A percentile compares a stretch with the other conserved stretches of the same genome.
phyloP scores from a whole-genome alignment of 2,888 invertebrate genomes.

The Yponomeuta cagnagella region DNA sequence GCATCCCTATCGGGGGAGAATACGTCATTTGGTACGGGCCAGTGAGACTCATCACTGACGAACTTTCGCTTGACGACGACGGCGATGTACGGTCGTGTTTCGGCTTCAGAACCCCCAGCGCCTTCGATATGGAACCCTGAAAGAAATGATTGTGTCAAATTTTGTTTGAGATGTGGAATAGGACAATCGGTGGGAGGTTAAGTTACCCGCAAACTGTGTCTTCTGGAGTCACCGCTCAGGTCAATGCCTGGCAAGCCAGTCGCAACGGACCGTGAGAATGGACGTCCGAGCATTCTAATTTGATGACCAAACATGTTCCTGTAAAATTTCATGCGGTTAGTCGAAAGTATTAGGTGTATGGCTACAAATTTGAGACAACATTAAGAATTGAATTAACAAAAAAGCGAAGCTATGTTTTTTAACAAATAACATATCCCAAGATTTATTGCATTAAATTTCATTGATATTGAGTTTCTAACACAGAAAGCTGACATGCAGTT shows the following conservation, averaged over 20 bases:
- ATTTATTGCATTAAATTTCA: slow-evolving; percentile 21
- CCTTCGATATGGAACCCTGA: slow-evolving; percentile 84
- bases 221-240: slow-evolving; percentile 68
- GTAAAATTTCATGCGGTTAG: slow-evolving; percentile 39
- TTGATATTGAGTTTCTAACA: slow-evolving; percentile 50
- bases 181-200: neutral
- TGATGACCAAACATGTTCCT: slow-evolving; percentile 79
- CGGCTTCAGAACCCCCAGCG: slow-evolving; percentile 81
- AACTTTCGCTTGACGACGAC: slow-evolving; percentile 80
- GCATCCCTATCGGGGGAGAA: slow-evolving; percentile 71
- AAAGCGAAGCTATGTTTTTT: slow-evolving; percentile 59
- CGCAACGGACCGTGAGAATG: slow-evolving; percentile 79
- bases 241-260: slow-evolving; percentile 74
- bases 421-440: slow-evolving; percentile 26
- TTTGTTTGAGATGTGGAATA: neutral
- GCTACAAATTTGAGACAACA: slow-evolving; percentile 27
- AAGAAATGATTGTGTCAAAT: slow-evolving; percentile 20
- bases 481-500: slow-evolving; percentile 70
- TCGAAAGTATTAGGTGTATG: neutral
- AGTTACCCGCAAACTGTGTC: slow-evolving; percentile 77
- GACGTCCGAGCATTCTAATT: slow-evolving; percentile 79
- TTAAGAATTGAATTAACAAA: slow-evolving; percentile 25
- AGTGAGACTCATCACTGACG: slow-evolving; percentile 72
- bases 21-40: slow-evolving; percentile 66
- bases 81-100: slow-evolving; percentile 79